Base-by-base conservation (phyloP, 2,113 vertebrate species). In the Martes martes region DNA sequence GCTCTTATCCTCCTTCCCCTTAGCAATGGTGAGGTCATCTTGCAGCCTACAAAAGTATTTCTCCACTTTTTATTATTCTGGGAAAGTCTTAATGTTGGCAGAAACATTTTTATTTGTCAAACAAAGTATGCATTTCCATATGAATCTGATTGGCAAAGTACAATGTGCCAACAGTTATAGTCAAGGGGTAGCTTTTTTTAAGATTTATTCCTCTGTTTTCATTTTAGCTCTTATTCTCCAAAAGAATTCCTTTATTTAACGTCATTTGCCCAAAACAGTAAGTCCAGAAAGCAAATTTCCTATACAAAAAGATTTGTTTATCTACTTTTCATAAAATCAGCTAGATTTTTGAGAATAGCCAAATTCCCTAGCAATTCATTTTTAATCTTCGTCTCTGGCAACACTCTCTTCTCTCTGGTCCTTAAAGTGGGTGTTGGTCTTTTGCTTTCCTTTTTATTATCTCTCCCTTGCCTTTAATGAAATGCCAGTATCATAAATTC, bases 71-170 rank as follows among this genome's bases (percentile, higher is more conserved):
- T 42, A 87, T n/a, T 83, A 79, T 59, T 84, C 61, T 59, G 19
- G n/a, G 28, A 55, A 82, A 90, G 24, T 33, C 21, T 82, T 36
- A 33, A 42, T 76, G 69, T 79, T 91, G 88, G 52, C 47, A 92
- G 87, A 63, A 94, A 45, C 26, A 89, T 26, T 81, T 87, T 78
- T 81, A 86, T 82, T 92, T 96, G 59, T 47, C 74, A 84, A 93
- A 71, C 73, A 84, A 93, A 71, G 16, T 67, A 33, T 76, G 28
- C 23, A 84, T 90, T 96, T 76, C 23, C 23, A 69, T 39, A 63
- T 63, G 84, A 84, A 45, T 80, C 67, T 63, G 13, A 52, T 1
- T 71, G 79, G 42, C 61, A 63, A 67, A 42, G 55, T 10, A 18
- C 16, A 42, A 47, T 1, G 55, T 47, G 89, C 24, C 47, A 93